These are phyloP conservation scores for Eulithis testata DNA, from an alignment of 2,888 invertebrate species.

Conservation along the genomic window DNA sequence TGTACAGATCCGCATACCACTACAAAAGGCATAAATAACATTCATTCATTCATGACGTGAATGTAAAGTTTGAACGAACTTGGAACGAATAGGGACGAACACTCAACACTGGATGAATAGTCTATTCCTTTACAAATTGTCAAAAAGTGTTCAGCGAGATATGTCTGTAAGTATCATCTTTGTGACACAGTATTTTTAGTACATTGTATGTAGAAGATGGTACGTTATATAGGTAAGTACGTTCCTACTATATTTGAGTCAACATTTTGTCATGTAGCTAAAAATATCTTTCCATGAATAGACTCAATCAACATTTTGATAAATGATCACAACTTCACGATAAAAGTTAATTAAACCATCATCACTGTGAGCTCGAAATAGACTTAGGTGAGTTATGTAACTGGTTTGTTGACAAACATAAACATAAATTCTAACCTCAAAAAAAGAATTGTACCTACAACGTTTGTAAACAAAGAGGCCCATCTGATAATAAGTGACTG, in stretches of 20 bases:
- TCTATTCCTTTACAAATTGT: background rate
- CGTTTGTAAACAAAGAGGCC: background rate
- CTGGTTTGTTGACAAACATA: conserved; percentile 14
- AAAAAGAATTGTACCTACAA: background rate
- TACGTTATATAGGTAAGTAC: too few relatives aligned
- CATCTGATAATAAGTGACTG: too few relatives aligned
- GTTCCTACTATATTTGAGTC: background rate
- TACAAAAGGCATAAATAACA: too few relatives aligned
- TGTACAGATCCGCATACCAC: too few relatives aligned
- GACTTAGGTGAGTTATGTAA: conserved; percentile 7
- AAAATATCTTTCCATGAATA: conserved; percentile 7
- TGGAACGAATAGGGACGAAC: background rate
- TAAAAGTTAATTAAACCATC: conserved; percentile 14
- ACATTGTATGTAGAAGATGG: too few relatives aligned
- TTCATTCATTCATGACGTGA: background rate
- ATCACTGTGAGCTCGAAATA: conserved; percentile 20
- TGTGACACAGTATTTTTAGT: too few relatives aligned
- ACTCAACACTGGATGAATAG: background rate
- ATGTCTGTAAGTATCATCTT: too few relatives aligned
- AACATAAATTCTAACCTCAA: conserved; percentile 7
- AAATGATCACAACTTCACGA: conserved; percentile 16
- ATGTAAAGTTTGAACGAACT: conserved; percentile 6
- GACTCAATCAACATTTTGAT: conserved; percentile 15
- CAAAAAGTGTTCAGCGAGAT: background rate
- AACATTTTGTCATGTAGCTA: conserved; percentile 1